Evolutionary conservation across 1,140 invertebrate species (phyloP).

Genomic region (Rhizoglyphus robini): DNA sequence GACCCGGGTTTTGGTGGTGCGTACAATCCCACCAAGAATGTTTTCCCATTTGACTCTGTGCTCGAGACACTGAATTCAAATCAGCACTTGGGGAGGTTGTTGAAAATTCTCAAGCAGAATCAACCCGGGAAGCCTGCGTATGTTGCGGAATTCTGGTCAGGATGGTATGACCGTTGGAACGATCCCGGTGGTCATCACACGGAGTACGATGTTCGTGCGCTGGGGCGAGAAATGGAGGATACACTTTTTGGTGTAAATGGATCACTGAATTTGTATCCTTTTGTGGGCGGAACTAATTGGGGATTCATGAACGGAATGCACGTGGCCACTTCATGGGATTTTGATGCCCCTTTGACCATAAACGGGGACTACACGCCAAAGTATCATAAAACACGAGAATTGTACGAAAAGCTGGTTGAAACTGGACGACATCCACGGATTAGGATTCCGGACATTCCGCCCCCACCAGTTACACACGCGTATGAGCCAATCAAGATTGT

Average conservation of each 20-base stretch:
- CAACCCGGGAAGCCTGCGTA: constrained; percentile 30
- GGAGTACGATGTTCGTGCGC: constrained; percentile 1
- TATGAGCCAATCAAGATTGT: too few species aligned
- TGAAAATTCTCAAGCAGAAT: not conserved
- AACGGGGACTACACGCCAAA: constrained; percentile 38
- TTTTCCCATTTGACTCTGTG: not conserved
- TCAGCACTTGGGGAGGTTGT: not conserved
- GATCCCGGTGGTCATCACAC: constrained; percentile 24
- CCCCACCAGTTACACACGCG: not conserved
- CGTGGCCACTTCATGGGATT: constrained; percentile 38
- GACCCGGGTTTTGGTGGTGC: too few species aligned
- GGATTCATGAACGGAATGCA: constrained; percentile 20
- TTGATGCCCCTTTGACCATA: constrained; percentile 39
- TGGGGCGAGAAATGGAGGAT: constrained; percentile 24
- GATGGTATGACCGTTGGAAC: constrained; percentile 33
- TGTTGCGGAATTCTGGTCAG: constrained; percentile 35
- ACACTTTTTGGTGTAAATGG: constrained; percentile 29
- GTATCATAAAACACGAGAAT: constrained; percentile 35
- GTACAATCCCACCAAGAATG: not conserved
- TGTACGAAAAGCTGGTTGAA: constrained; percentile 30
- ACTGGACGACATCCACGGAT: not conserved
- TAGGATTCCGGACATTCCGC: not conserved
- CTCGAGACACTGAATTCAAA: constrained; percentile 13
- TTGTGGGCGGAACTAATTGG: constrained; percentile 25
- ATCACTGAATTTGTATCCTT: constrained; percentile 31